Base-by-base conservation (phyloP, 2,113 vertebrate species). In the Menura novaehollandiae region DNA sequence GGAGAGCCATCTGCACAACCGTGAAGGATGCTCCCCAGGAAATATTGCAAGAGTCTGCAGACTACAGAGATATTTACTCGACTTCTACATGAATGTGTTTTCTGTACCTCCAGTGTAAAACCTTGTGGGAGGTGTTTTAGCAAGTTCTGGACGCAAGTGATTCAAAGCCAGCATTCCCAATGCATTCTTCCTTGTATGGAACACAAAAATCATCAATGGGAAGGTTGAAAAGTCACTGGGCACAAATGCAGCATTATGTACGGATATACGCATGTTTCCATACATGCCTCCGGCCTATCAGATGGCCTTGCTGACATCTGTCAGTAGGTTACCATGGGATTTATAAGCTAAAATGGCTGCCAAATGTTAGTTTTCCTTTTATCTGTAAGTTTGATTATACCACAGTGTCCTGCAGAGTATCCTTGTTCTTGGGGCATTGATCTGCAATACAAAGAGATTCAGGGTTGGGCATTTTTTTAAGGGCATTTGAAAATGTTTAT, bases 41-140 rank as follows among this genome's bases (percentile, higher is more conserved):
- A 63, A 53, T 60, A 33, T 2, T 60, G 44, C 39, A 69, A 35
- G 7, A 64, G 2, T 11, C 39, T 88, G 49, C 9, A 14, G 39
- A 18, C 30, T 47, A 8, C 30, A 52, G 56, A 18, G 3, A 15
- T 82, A 30, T 2, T 55, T 30, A 59, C 47, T 56, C 0, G 0
- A 39, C 12, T 12, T 89, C 18, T 20, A 5, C 0, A 0, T 16
- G 11, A 68, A 39, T 22, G n/a, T 53, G 32, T 41, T 56, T 35
- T 43, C 60, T 23, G 6, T 49, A 35, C 22, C 19, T 53, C 21
- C 44, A 3, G 28, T 10, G 2, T 55, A 27, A 86, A 86, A 67
- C n/a, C 13, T 58, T 68, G 39, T 43, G 20, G n/a, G 72, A 67
- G 30, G 46, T 47, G 39, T 76, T 88, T 55, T 15, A 39, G 27